phyloP scores from a whole-genome alignment of 2,113 vertebrate genomes.

The Ramphastos sulfuratus region DNA sequence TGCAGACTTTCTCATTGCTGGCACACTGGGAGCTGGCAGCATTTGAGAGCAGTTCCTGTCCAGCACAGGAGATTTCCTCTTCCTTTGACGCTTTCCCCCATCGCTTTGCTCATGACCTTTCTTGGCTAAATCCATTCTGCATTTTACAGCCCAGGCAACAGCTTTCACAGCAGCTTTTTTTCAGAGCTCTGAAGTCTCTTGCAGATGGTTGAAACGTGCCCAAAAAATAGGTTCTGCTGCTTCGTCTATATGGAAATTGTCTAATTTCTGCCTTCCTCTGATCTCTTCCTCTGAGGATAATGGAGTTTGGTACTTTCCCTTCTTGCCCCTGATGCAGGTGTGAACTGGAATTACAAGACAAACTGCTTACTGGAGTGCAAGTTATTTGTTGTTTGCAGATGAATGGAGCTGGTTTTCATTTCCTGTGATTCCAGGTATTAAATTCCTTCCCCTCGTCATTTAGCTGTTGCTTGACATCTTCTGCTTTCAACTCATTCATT shows the following conservation, averaged over 20 bases:
- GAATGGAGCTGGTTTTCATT: constrained; percentile 48
- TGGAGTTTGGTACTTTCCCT: constrained; percentile 42
- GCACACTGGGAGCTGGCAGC: rapidly evolving
- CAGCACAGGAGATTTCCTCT: background rate
- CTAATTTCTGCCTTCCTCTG: constrained; percentile 53
- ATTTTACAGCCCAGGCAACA: background rate
- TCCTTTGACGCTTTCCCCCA: rapidly evolving
- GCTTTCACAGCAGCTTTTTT: background rate
- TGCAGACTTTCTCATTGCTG: background rate
- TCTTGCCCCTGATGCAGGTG: constrained; percentile 45
- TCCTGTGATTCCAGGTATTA: constrained; percentile 10
- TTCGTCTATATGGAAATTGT: constrained; percentile 63
- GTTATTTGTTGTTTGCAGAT: constrained; percentile 53
- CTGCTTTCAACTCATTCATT: constrained; percentile 22
- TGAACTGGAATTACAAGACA: background rate
- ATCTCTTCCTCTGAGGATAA: constrained; percentile 53
- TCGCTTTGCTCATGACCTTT: background rate
- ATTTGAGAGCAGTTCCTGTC: background rate
- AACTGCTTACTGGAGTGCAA: constrained; percentile 41
- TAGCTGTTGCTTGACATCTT: constrained; percentile 12
- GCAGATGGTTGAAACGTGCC: background rate
- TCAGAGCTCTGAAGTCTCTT: constrained; percentile 15
- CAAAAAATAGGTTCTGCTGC: constrained; percentile 15
- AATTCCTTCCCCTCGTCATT: constrained; percentile 1
- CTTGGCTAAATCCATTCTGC: background rate